Conservation (phyloP, 1,140 invertebrate genomes). For the Drosophila bocqueti region DNA sequence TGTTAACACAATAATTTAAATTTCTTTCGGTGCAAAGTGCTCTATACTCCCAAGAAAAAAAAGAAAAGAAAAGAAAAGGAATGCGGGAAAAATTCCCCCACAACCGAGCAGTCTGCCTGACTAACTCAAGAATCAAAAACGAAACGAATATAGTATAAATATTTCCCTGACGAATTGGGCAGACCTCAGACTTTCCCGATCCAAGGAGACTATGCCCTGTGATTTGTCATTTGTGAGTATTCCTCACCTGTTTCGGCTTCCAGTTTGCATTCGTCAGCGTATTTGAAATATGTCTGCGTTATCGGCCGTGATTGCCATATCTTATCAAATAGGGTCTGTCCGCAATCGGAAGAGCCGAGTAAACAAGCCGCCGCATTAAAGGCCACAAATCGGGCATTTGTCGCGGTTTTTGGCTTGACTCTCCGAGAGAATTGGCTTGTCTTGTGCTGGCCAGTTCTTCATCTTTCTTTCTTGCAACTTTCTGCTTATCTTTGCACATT, state of each 20-base stretch:
- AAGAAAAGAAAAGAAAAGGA: conserved; percentile 11
- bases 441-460: conserved; percentile 4
- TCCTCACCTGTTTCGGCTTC: neutral
- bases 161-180: conserved; percentile 15
- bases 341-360: conserved; percentile 25
- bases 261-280: conserved; percentile 26
- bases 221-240: conserved; percentile 4
- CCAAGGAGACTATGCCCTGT: neutral
- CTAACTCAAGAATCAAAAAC: conserved; percentile 11
- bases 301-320: conserved; percentile 35
- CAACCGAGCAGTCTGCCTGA: conserved; percentile 20
- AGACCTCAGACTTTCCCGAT: conserved; percentile 8
- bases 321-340: conserved; percentile 37
- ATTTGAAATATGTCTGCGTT: conserved; percentile 28
- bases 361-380: conserved; percentile 31
- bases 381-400: conserved; percentile 54
- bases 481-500: conserved; percentile 72
- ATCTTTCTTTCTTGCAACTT: conserved; percentile 27
- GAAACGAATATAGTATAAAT: conserved; percentile 24
- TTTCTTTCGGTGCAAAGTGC: conserved; percentile 5
- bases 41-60: neutral
- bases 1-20: neutral
- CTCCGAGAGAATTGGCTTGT: conserved; percentile 6
- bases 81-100: conserved; percentile 41
- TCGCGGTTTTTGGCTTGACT: conserved; percentile 24